phyloP scores from a whole-genome alignment of 2,113 vertebrate species.

The Euleptes europaea region DNA sequence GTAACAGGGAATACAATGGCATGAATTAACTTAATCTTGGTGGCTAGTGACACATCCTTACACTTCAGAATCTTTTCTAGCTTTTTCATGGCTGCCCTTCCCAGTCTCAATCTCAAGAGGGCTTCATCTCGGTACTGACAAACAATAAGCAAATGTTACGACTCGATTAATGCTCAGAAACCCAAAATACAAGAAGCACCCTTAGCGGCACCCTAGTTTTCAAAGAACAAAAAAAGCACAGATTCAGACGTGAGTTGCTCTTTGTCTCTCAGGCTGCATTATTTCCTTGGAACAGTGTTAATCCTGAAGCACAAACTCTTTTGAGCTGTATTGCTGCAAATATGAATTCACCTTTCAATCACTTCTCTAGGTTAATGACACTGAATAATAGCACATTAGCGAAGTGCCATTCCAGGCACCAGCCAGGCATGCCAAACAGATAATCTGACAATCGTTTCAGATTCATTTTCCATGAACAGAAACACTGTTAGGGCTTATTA shows the following conservation, averaged over 20 bases:
- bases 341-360: slow-evolving; percentile 81
- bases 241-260: slow-evolving; percentile 25
- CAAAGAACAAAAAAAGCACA: slow-evolving; percentile 9
- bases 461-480: slow-evolving; percentile 81
- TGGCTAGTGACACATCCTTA: too few species aligned
- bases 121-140: too few species aligned
- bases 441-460: slow-evolving; percentile 78
- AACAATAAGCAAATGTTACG: too few species aligned
- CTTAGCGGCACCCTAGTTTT: neutral
- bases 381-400: slow-evolving; percentile 85
- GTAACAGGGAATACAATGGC: too few species aligned
- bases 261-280: slow-evolving; percentile 42
- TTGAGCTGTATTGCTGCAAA: slow-evolving; percentile 64
- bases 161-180: neutral
- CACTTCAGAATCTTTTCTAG: too few species aligned
- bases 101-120: too few species aligned
- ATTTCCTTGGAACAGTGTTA: slow-evolving; percentile 56
- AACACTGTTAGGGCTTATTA: slow-evolving; percentile 81
- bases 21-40: too few species aligned
- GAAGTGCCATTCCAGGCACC: slow-evolving; percentile 78
- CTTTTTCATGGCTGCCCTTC: too few species aligned
- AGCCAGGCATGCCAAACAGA: slow-evolving; percentile 82
- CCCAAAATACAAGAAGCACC: neutral
- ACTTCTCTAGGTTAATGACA: slow-evolving; percentile 79
- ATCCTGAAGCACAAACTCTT: slow-evolving; percentile 46